Conservation (phyloP, 2,888 invertebrate genomes). For the Lepidonotus clava region DNA sequence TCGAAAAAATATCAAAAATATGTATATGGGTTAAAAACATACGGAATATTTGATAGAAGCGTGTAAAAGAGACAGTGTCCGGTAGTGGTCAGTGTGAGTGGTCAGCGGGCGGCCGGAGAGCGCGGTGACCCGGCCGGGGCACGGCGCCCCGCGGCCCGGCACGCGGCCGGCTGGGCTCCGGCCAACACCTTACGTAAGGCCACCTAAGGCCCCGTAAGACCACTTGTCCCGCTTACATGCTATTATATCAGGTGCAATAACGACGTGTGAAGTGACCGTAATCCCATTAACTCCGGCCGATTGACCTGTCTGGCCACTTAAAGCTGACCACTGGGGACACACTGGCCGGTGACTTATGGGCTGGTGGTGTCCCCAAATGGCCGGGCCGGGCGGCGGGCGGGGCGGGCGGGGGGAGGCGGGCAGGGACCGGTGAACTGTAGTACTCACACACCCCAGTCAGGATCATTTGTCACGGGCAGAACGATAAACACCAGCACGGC, state of each 20-base stretch:
- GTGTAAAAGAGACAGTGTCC: background rate
- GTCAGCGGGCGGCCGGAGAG: background rate
- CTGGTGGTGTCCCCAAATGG: background rate
- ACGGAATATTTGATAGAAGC: too few relatives aligned
- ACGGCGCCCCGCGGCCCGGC: background rate
- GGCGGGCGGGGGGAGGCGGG: background rate
- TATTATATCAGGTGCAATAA: background rate
- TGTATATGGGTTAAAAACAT: too few relatives aligned
- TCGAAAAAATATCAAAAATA: too few relatives aligned
- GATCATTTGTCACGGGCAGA: slow-evolving; percentile 20
- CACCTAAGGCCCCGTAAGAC: background rate
- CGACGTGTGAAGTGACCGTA: background rate
- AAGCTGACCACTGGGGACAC: slow-evolving; percentile 33
- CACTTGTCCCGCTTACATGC: background rate
- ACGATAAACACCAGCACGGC: background rate
- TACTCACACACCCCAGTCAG: background rate
- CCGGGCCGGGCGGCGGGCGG: background rate
- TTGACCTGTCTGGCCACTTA: slow-evolving; percentile 39
- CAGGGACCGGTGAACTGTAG: background rate
- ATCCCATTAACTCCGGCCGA: background rate
- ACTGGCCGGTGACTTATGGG: slow-evolving; percentile 17
- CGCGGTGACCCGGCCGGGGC: slow-evolving; percentile 24
- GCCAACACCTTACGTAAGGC: slow-evolving; percentile 32
- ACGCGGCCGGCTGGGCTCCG: slow-evolving; percentile 1
- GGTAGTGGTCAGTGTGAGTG: background rate